Conservation (phyloP, 2,888 invertebrate species). For the Andrena dorsata region DNA sequence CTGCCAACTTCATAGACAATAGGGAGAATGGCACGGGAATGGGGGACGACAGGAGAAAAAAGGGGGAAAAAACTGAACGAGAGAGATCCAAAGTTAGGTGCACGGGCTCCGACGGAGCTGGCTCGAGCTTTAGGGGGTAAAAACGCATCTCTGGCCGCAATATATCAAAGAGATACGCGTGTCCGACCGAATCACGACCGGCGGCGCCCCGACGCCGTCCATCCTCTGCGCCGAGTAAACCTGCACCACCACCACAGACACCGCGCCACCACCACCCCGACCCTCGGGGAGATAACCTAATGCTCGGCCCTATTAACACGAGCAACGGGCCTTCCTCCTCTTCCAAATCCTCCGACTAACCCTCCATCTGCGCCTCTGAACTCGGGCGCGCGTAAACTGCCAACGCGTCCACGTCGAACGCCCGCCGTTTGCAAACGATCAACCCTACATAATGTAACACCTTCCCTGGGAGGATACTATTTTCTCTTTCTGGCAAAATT, state of each 20-base stretch:
- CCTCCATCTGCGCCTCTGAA: slow-evolving; percentile 17
- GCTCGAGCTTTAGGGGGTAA: slow-evolving; percentile 38
- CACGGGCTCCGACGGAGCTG: slow-evolving; percentile 32
- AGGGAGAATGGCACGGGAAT: slow-evolving; percentile 3
- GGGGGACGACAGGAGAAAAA: slow-evolving; percentile 33
- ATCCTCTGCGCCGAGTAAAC: slow-evolving; percentile 35
- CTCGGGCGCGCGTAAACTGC: slow-evolving; percentile 16
- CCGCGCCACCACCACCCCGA: slow-evolving; percentile 43
- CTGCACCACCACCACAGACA: slow-evolving; percentile 38
- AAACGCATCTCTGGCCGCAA: slow-evolving; percentile 67
- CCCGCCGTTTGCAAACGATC: too few relatives aligned
- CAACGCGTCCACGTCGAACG: slow-evolving; percentile 5
- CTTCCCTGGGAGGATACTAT: too few relatives aligned
- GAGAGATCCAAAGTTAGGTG: slow-evolving; percentile 54
- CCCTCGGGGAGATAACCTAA: slow-evolving; percentile 79
- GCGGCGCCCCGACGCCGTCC: slow-evolving; percentile 53
- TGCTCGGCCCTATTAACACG: slow-evolving; percentile 79
- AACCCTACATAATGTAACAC: too few relatives aligned
- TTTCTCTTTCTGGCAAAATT: too few relatives aligned
- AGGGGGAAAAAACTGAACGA: slow-evolving; percentile 34
- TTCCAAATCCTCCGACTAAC: slow-evolving; percentile 7
- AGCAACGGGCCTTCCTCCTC: slow-evolving; percentile 43
- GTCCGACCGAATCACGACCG: slow-evolving; percentile 74
- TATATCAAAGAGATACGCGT: slow-evolving; percentile 79
- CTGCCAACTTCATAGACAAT: slow-evolving; percentile 54